A percentile compares a stretch with the other conserved stretches of the same genome.
Conservation (phyloP, 2,888 invertebrate species). For the Apamea crenata region DNA sequence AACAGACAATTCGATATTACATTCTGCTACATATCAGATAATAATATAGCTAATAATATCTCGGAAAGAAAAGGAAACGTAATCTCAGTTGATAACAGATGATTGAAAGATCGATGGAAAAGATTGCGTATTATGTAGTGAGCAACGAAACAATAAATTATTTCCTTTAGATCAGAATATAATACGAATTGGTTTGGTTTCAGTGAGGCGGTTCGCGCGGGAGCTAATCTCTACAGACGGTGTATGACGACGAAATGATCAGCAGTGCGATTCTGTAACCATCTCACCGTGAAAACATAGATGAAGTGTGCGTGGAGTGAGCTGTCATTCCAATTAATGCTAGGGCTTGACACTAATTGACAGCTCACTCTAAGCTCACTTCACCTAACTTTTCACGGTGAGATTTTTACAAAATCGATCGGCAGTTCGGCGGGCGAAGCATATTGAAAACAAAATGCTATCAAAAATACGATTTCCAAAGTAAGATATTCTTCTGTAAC, state of each 20-base stretch:
- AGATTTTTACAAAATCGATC: no score
- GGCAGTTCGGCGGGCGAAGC: no score
- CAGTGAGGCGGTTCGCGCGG: slow-evolving; percentile 13
- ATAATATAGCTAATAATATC: slow-evolving; percentile 57
- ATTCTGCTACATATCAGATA: slow-evolving; percentile 41
- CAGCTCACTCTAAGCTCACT: no score
- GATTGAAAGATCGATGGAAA: slow-evolving; percentile 65
- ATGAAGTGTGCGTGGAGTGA: no score
- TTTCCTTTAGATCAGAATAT: slow-evolving; percentile 43
- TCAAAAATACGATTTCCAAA: background rate
- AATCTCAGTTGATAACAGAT: slow-evolving; percentile 67
- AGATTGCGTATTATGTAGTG: slow-evolving; percentile 50
- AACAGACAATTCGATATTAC: slow-evolving; percentile 48
- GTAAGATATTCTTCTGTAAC: background rate
- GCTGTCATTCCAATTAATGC: no score
- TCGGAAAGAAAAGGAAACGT: slow-evolving; percentile 59
- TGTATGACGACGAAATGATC: background rate
- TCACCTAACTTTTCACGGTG: no score
- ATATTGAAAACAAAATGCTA: background rate
- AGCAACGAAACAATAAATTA: slow-evolving; percentile 63
- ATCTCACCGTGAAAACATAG: no score
- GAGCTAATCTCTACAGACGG: background rate
- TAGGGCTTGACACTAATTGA: no score
- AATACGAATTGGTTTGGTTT: slow-evolving; percentile 28
- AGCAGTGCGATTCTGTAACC: background rate